These are phyloP conservation scores for Lydus trimaculatus DNA, from an alignment of 2,888 invertebrate species.

Conservation along the genomic window DNA sequence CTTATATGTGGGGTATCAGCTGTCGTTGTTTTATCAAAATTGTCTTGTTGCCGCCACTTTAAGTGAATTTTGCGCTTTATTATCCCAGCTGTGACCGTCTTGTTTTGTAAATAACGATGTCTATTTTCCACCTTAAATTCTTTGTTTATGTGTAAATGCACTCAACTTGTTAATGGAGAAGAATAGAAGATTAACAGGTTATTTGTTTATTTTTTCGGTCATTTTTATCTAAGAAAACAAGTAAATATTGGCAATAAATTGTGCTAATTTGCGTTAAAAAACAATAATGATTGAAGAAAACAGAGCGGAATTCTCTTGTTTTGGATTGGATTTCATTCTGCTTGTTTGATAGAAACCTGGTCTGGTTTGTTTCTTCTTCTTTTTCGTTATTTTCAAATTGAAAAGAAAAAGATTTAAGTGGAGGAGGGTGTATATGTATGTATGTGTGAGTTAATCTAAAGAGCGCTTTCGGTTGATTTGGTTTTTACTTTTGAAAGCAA, in stretches of 20 bases:
- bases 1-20: slow-evolving; percentile 46
- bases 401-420: slow-evolving; percentile 3
- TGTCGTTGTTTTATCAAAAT: slow-evolving; percentile 49
- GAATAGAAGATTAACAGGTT: neutral
- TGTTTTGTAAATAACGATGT: slow-evolving; percentile 25
- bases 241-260: neutral
- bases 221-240: neutral
- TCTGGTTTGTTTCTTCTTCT: slow-evolving; percentile 2
- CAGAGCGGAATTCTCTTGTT: neutral
- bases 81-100: slow-evolving; percentile 44
- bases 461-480: slow-evolving; percentile 43
- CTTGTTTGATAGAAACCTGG: neutral
- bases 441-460: slow-evolving; percentile 34
- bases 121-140: slow-evolving; percentile 31
- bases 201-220: neutral
- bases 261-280: neutral
- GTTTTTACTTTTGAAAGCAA: slow-evolving; percentile 41
- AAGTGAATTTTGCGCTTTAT: slow-evolving; percentile 46
- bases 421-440: slow-evolving; percentile 13
- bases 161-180: slow-evolving; percentile 29
- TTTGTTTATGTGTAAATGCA: slow-evolving; percentile 32
- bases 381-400: neutral
- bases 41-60: slow-evolving; percentile 36
- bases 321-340: neutral
- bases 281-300: neutral